Evolutionary conservation across 1,140 invertebrate genomes (phyloP), one percentile per base, ranked within the genome.

Genomic region (Drosophila micromelanica): DNA sequence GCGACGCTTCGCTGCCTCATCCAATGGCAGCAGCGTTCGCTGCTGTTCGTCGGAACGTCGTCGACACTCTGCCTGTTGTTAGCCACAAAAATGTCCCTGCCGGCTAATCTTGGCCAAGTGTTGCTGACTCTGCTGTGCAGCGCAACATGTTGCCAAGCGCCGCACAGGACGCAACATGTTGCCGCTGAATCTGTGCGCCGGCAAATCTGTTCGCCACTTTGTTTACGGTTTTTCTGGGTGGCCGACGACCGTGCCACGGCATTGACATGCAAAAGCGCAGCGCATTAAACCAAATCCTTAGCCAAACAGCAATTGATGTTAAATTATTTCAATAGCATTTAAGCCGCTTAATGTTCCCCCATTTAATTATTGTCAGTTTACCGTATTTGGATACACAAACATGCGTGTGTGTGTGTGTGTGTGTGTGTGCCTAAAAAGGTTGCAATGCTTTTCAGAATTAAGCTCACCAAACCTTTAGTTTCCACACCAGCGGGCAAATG

Each of bases 41-140:
- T 52, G 17, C 32, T 12, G 45, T 59, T 37, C 30, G 15, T 40
- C 43, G 35, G 59, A 62, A 43, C 38, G 30, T 48, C 54, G 63
- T 56, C 40, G 43, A 23, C 52, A 48, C 40, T 56, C 54, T 67
- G 42, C 35, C 27, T 23, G 15, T 38, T 27, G 20, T 15, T 13
- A 37, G 27, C 40, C 17, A 13, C 48, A 62, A 46, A 73, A 80
- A 81, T 38, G 67, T 74, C 46, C 81, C 65, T 46, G 40, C 42
- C 63, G 56, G 46, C 43, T 35, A 30, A 27, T 27, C 3, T 23
- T 32, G n/a, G 13, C 12, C 42, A n/a, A n/a, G n/a, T 69, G 65
- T 40, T 5, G 72, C 82, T 87, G 82, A 81, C 61, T 86, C 82
- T 86, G 81, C 48, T 63, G 23, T 51, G 71, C 70, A 74, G 79